Percentiles rank a stretch among this genome's conserved stretches.
phyloP scores from a whole-genome alignment of 2,797 vertebrate species.

The Tokudaia tokunoshimensis region DNA sequence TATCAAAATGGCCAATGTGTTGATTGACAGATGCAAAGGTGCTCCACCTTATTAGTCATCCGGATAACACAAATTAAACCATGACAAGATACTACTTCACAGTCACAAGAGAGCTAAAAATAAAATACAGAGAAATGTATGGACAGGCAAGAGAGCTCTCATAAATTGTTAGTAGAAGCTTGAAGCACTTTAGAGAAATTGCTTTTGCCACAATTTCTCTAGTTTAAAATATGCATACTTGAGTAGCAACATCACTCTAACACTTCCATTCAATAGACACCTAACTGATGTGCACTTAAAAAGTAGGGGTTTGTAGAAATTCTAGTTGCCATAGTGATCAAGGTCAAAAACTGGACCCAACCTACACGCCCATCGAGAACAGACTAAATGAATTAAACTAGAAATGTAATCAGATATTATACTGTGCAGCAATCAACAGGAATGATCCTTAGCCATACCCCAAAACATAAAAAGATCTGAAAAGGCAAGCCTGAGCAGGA shows the following conservation, averaged over 20 bases:
- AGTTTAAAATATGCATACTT: slow-evolving; percentile 50
- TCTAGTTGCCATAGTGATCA: not conserved
- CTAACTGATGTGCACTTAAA: not conserved
- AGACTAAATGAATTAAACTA: not conserved
- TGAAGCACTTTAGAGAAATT: slow-evolving; percentile 53
- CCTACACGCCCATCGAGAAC: not conserved
- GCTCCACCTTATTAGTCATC: slow-evolving; percentile 31
- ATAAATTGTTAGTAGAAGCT: not conserved
- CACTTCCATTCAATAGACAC: not conserved
- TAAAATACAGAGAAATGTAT: slow-evolving; percentile 45
- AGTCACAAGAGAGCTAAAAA: slow-evolving; percentile 33
- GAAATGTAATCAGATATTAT: not conserved
- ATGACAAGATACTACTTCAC: slow-evolving; percentile 1
- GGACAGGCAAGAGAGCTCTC: slow-evolving; percentile 7
- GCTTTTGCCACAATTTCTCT: slow-evolving; percentile 23
- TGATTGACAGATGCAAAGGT: not conserved
- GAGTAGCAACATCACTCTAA: not conserved
- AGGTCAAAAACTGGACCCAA: not conserved
- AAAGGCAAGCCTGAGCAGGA: not conserved
- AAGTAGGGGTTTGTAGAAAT: not conserved
- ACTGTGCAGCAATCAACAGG: not conserved
- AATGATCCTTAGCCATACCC: not conserved
- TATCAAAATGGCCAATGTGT: not conserved
- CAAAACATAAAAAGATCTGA: not conserved
- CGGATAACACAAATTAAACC: slow-evolving; percentile 48